A percentile compares a stretch with the other conserved stretches of the same genome.
phyloP scores from a whole-genome alignment of 92 coral and sea anemone species.

The Heliopora coerulea region DNA sequence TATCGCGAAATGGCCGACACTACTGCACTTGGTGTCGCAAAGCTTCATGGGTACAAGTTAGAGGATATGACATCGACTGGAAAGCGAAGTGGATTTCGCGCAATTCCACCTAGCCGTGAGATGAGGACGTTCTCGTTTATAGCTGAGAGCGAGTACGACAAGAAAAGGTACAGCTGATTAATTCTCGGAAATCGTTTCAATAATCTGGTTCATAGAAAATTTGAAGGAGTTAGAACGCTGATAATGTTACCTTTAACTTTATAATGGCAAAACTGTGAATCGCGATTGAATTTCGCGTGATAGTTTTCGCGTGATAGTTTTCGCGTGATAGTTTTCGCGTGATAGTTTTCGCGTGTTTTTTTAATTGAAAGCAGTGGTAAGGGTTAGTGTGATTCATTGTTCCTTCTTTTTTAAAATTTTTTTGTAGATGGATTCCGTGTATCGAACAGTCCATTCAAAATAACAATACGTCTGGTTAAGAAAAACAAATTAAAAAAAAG shows the following conservation, averaged over 20 bases:
- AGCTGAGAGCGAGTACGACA: constrained; percentile 87
- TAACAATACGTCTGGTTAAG: background rate
- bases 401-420: background rate
- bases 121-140: constrained; percentile 68
- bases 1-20: constrained; percentile 95
- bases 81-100: constrained; percentile 66
- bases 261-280: too few relatives aligned
- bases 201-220: background rate
- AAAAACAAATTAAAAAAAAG: background rate
- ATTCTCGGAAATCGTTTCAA: background rate
- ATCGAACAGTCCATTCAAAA: constrained; percentile 20
- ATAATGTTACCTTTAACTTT: background rate
- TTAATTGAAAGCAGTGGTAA: background rate
- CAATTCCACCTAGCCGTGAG: constrained; percentile 60
- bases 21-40: constrained; percentile 89
- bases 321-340: too few relatives aligned
- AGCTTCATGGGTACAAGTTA: constrained; percentile 70
- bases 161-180: constrained; percentile 62
- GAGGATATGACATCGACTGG: constrained; percentile 62
- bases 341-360: background rate
- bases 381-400: background rate
- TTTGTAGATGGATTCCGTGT: constrained; percentile 38
- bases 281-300: too few relatives aligned
- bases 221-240: background rate
- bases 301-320: too few relatives aligned